A percentile compares a stretch with the other conserved stretches of the same genome.
phyloP scores from a whole-genome alignment of 2,113 vertebrate species.

The Pitta sordida region DNA sequence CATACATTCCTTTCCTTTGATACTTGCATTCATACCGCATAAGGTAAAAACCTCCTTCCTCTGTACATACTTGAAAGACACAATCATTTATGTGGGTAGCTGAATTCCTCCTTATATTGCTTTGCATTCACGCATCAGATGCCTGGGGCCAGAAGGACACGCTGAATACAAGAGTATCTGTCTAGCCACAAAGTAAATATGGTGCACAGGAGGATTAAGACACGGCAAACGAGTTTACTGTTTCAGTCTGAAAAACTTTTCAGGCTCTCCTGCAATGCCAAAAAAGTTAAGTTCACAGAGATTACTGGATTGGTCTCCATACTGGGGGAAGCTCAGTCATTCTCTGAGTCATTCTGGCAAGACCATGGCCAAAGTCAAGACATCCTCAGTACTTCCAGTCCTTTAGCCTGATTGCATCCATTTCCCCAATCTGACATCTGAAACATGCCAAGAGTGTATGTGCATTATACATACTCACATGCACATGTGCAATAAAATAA shows the following conservation, averaged over 20 bases:
- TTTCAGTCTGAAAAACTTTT: neutral
- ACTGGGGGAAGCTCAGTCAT: neutral
- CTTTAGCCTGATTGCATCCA: neutral
- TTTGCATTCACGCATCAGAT: neutral
- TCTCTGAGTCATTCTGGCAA: neutral
- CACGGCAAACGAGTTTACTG: neutral
- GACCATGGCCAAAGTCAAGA: neutral
- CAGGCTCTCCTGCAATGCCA: neutral
- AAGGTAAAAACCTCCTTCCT: neutral
- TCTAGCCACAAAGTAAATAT: constrained; percentile 45
- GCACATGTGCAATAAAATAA: accelerated
- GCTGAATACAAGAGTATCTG: constrained; percentile 7
- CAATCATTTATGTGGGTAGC: neutral
- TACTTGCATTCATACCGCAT: neutral
- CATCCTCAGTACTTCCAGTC: neutral
- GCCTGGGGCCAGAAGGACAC: constrained; percentile 18
- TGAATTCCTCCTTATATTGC: neutral
- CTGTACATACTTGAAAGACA: constrained; percentile 18
- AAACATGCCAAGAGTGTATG: neutral
- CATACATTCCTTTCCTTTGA: constrained; percentile 3
- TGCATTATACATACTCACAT: neutral
- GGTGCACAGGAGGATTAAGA: neutral
- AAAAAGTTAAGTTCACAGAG: neutral
- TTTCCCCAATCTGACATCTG: neutral
- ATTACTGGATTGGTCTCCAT: neutral